Base-by-base conservation (phyloP, 2,888 invertebrate species). In the Chaetoderma sp. region DNA sequence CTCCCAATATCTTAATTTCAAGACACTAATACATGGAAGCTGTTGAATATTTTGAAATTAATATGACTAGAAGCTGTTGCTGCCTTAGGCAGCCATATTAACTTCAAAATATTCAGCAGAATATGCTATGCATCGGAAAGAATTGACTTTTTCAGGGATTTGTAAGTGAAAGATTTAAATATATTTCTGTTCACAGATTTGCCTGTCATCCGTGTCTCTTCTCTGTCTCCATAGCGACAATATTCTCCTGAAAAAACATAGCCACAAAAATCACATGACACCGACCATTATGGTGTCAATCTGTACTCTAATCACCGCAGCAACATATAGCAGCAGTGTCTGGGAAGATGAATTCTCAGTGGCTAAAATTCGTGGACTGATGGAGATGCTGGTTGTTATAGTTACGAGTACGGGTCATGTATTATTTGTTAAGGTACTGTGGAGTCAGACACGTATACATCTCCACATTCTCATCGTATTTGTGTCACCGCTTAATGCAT, bases 151-250 rank as follows among this genome's bases (percentile, higher is more conserved):
- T n/a, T n/a, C n/a, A n/a, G n/a, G n/a, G n/a, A n/a, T n/a, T n/a
- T n/a, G n/a, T n/a, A n/a, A n/a, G n/a, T n/a, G n/a, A n/a, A n/a
- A n/a, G n/a, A n/a, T n/a, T n/a, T n/a, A n/a, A n/a, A n/a, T n/a
- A n/a, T n/a, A n/a, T n/a, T 55, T 33, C 18, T 18, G n/a, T 25
- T 55, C 42, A 13, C 61, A 65, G 65, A 28, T 30, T 28, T 39
- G 39, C 39, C 23, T 47, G 28, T 56, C 61, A 4, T 65, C 65
- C 16, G 25, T 50, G 13, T 39, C 39, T 16, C 28, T 65, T 25
- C 44, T 61, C 13, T 60, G 62, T 13, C 47, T 61, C 1, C 60
- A 61, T 28, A 18, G 49, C n/a, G 65, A 65, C 52, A 45, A 45
- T 4, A 21, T 44, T 10, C 13, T 36, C 4, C 49, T 65, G n/a